Evolutionary conservation across 2,797 vertebrate genomes (phyloP).

Genomic region (Scomberomorus guttatus): DNA sequence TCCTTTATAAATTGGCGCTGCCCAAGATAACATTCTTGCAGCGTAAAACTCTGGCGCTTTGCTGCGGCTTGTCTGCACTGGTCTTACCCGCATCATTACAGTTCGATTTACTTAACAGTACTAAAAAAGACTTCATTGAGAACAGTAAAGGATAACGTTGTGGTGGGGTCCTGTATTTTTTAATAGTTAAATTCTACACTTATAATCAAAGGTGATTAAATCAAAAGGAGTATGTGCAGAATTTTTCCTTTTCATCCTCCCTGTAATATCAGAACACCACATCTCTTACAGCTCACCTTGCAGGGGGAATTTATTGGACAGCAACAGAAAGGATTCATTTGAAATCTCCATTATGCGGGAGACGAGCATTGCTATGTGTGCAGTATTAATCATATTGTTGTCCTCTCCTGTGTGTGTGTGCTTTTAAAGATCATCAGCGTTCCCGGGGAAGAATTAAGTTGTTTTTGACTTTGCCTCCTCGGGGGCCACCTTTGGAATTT

Average conservation of each 20-base stretch:
- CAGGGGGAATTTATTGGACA: slow-evolving; percentile 54
- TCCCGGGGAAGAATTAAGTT: slow-evolving; percentile 36
- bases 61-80: slow-evolving; percentile 4
- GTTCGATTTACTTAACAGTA: slow-evolving; percentile 19
- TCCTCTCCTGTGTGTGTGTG: slow-evolving; percentile 4
- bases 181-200: neutral
- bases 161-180: neutral
- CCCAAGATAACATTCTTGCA: slow-evolving; percentile 36
- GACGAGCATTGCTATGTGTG: slow-evolving; percentile 23
- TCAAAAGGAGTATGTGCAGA: neutral
- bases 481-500: slow-evolving; percentile 47
- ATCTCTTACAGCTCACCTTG: neutral
- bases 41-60: slow-evolving; percentile 7
- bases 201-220: slow-evolving; percentile 22
- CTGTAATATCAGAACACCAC: slow-evolving; percentile 2
- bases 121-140: no score
- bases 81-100: slow-evolving; percentile 15
- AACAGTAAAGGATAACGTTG: neutral
- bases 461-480: slow-evolving; percentile 56
- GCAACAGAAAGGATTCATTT: slow-evolving; percentile 51
- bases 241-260: slow-evolving; percentile 13
- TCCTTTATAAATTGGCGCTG: slow-evolving; percentile 55
- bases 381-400: slow-evolving; percentile 58
- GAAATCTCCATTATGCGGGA: slow-evolving; percentile 50
- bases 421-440: slow-evolving; percentile 56